Conservation (phyloP, 2,888 invertebrate species). For the Fabriciana adippe region DNA sequence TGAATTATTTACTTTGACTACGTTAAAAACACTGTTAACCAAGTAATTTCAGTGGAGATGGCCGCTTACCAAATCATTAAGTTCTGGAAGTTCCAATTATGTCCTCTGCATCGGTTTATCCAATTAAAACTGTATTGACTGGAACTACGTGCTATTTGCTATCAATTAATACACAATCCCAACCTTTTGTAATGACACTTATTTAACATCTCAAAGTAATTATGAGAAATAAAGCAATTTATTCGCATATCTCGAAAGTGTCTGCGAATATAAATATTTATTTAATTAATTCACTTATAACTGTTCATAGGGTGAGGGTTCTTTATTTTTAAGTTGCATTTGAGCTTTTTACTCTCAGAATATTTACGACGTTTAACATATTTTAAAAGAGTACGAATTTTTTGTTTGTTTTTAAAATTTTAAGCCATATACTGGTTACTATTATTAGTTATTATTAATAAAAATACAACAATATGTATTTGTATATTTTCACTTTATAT, state of each 20-base stretch:
- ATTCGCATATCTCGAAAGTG: neutral
- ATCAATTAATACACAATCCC: slow-evolving; percentile 40
- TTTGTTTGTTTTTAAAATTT: neutral
- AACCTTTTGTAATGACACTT: slow-evolving; percentile 32
- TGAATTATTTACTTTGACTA: slow-evolving; percentile 31
- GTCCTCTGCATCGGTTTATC: slow-evolving; percentile 40
- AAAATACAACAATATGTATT: too few species aligned
- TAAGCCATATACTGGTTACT: too few species aligned
- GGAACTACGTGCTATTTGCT: slow-evolving; percentile 40
- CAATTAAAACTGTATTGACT: slow-evolving; percentile 42
- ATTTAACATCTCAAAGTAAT: slow-evolving; percentile 34
- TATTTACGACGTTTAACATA: neutral
- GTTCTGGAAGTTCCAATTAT: slow-evolving; percentile 39
- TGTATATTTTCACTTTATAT: too few species aligned
- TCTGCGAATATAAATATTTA: neutral
- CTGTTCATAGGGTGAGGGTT: too few species aligned
- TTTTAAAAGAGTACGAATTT: neutral
- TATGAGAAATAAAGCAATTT: slow-evolving; percentile 15
- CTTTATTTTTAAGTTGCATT: neutral
- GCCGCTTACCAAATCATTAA: slow-evolving; percentile 39
- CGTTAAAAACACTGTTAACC: slow-evolving; percentile 35
- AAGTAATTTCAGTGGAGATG: slow-evolving; percentile 38
- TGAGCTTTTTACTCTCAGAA: neutral
- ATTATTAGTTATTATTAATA: too few species aligned
- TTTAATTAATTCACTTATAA: slow-evolving; percentile 5